Conservation (phyloP, 2,888 invertebrate genomes). For the Brachyptera putata region DNA sequence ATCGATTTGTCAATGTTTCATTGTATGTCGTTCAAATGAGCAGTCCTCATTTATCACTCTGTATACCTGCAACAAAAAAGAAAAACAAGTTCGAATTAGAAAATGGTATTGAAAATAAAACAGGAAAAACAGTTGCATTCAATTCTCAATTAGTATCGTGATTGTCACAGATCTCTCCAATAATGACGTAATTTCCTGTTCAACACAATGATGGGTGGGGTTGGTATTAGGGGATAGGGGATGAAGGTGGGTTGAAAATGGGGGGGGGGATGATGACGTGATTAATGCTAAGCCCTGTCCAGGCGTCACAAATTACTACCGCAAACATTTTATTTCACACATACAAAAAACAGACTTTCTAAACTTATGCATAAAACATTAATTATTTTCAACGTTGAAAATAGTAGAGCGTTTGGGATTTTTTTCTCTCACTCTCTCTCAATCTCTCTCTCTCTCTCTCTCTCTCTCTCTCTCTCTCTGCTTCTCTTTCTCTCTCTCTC, state of each 20-base stretch:
- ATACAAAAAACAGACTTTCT: not conserved
- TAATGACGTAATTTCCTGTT: too few relatives aligned
- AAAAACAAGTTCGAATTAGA: not conserved
- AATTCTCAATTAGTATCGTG: not conserved
- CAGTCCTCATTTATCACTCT: not conserved
- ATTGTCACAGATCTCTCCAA: too few relatives aligned
- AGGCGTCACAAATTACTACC: conserved; percentile 9
- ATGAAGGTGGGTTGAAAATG: not conserved
- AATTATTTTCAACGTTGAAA: not conserved
- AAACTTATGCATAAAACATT: not conserved
- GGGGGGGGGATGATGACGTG: conserved; percentile 3
- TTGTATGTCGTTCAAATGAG: too few relatives aligned
- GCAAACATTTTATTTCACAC: not conserved
- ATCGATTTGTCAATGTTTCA: not conserved
- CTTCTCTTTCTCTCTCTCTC: too few relatives aligned
- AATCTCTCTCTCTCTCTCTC: too few relatives aligned
- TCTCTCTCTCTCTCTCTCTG: too few relatives aligned
- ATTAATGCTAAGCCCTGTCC: conserved; percentile 1
- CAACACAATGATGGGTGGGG: too few relatives aligned
- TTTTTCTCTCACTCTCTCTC: too few relatives aligned
- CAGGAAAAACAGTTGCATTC: not conserved
- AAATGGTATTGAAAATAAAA: not conserved
- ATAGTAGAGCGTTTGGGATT: not conserved
- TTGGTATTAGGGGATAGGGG: too few relatives aligned
- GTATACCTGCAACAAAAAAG: not conserved